These are phyloP conservation scores for Kryphioiulus occultus DNA, from an alignment of 2,888 invertebrate species.

Conservation along the genomic window DNA sequence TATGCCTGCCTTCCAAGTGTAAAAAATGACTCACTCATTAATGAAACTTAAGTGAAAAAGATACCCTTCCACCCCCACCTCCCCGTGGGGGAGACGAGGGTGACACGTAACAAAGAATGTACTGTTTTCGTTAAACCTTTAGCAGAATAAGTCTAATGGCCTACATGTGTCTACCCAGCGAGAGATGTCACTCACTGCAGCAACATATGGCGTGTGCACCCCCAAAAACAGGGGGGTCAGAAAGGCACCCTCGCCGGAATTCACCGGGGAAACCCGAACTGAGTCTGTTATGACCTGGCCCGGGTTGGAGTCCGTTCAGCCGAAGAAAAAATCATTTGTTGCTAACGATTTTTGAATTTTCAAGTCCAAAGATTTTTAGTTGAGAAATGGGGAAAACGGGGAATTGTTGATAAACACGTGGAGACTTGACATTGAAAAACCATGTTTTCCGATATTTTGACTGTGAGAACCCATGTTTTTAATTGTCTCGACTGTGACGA, in stretches of 20 bases:
- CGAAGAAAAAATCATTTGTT: not conserved
- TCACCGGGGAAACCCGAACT: not conserved
- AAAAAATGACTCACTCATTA: conserved; percentile 7
- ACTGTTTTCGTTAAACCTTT: conserved; percentile 22
- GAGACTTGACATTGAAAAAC: too few species aligned
- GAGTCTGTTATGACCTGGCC: not conserved
- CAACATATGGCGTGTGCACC: not conserved
- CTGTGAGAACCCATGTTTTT: too few species aligned
- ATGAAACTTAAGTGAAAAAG: conserved; percentile 37
- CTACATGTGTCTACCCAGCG: not conserved
- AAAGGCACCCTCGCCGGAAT: not conserved
- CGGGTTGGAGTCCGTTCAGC: not conserved
- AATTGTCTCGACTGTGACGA: too few species aligned
- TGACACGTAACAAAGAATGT: not conserved
- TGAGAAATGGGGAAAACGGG: too few species aligned
- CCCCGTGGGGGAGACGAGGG: not conserved
- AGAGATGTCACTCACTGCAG: not conserved
- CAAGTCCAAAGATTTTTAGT: not conserved
- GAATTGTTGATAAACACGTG: too few species aligned
- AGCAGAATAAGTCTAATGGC: not conserved
- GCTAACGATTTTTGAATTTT: not conserved
- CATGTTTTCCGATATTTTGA: too few species aligned
- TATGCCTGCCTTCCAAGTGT: not conserved
- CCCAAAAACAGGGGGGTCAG: not conserved
- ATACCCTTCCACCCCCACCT: not conserved